Conservation (phyloP, 2,888 invertebrate genomes). For the Ethmia dodecea region DNA sequence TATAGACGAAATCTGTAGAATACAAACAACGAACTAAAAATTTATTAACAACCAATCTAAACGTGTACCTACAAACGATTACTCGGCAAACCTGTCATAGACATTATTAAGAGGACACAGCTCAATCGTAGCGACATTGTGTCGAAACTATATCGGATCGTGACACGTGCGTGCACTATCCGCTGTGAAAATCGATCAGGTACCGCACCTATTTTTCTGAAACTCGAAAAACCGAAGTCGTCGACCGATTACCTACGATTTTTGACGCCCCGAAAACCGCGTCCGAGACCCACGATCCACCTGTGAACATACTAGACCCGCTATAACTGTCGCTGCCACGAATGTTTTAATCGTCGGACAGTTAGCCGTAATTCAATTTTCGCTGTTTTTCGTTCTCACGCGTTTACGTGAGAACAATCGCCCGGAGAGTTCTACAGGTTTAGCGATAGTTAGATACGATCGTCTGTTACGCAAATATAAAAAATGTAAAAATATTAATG, state of each 20-base stretch:
- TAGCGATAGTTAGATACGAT: no score
- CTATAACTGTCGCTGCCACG: constrained; percentile 61
- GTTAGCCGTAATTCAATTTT: constrained; percentile 57
- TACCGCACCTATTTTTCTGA: constrained; percentile 52
- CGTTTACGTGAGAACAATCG: constrained; percentile 57
- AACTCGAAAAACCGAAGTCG: constrained; percentile 39
- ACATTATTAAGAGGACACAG: constrained; percentile 25
- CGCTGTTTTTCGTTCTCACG: constrained; percentile 62
- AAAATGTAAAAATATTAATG: no score
- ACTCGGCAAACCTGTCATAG: constrained; percentile 36
- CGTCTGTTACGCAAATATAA: constrained; percentile 61
- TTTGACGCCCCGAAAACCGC: constrained; percentile 41
- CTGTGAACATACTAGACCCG: constrained; percentile 37
- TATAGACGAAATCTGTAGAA: no score
- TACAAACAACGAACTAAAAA: constrained; percentile 8
- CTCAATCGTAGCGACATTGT: constrained; percentile 44
- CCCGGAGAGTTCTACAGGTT: constrained; percentile 43
- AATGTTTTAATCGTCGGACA: constrained; percentile 63
- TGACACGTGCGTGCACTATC: constrained; percentile 71
- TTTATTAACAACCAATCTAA: constrained; percentile 22
- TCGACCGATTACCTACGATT: constrained; percentile 59
- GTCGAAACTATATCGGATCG: constrained; percentile 38
- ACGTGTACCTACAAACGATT: constrained; percentile 17
- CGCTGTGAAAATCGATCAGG: constrained; percentile 70
- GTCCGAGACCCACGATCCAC: constrained; percentile 65